Evolutionary conservation across 2,113 vertebrate genomes (phyloP).

Genomic region (Tautogolabrus adspersus): DNA sequence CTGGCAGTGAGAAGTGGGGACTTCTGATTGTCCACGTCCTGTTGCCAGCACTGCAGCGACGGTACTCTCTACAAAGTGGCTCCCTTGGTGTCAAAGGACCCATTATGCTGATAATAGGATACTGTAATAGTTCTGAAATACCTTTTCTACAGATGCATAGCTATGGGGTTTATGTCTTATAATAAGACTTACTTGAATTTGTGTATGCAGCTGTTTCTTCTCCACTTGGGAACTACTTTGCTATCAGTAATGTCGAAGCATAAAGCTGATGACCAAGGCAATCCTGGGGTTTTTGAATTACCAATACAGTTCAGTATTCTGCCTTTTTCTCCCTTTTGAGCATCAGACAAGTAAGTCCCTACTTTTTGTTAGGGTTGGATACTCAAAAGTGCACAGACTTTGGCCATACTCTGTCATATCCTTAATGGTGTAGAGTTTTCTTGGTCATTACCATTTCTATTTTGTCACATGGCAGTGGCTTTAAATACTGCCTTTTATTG

Average conservation of each 20-base stretch:
- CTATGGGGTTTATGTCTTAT: slow-evolving; percentile 87
- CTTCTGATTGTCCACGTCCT: slow-evolving; percentile 71
- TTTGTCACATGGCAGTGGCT: slow-evolving; percentile 60
- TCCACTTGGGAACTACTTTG: slow-evolving; percentile 80
- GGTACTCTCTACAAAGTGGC: slow-evolving; percentile 73
- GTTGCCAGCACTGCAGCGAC: slow-evolving; percentile 58
- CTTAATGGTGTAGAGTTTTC: slow-evolving; percentile 53
- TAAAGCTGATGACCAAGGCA: slow-evolving; percentile 79
- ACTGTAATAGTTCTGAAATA: slow-evolving; percentile 82
- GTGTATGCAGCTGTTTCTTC: slow-evolving; percentile 83
- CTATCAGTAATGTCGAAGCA: slow-evolving; percentile 73
- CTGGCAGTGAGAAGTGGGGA: slow-evolving; percentile 34
- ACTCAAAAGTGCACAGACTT: slow-evolving; percentile 67
- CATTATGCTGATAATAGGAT: slow-evolving; percentile 81
- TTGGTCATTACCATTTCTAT: slow-evolving; percentile 78
- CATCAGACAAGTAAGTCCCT: slow-evolving; percentile 57
- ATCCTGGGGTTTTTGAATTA: slow-evolving; percentile 76
- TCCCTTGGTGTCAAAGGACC: slow-evolving; percentile 65
- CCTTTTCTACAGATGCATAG: slow-evolving; percentile 79
- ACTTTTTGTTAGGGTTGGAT: slow-evolving; percentile 68
- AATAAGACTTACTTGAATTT: slow-evolving; percentile 90
- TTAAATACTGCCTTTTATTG: slow-evolving; percentile 71
- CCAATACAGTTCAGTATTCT: slow-evolving; percentile 81
- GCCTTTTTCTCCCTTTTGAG: slow-evolving; percentile 56
- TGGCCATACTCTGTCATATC: slow-evolving; percentile 64